Conservation (phyloP, 1,140 invertebrate genomes). For the Aculops lycopersici region DNA sequence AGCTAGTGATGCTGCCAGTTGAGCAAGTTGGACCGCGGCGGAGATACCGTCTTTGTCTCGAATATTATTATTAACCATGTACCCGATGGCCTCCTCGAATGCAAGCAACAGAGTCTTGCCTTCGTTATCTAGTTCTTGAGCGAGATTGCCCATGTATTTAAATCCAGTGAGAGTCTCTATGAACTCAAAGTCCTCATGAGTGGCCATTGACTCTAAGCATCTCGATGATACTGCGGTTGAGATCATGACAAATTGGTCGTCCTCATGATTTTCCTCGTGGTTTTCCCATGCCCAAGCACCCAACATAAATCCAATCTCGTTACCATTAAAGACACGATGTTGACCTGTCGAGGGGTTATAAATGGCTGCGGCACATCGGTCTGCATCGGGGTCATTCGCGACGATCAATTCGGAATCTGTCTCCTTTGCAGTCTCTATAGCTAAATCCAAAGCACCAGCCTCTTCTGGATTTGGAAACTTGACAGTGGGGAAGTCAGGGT, state of each 20-base stretch:
- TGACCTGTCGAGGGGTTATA: slow-evolving; percentile 16
- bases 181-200: slow-evolving; percentile 46
- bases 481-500: slow-evolving; percentile 89
- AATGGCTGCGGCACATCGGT: slow-evolving; percentile 70
- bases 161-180: slow-evolving; percentile 90
- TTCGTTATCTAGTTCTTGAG: slow-evolving; percentile 28
- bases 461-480: slow-evolving; percentile 95
- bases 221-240: slow-evolving; percentile 89
- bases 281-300: slow-evolving; percentile 61
- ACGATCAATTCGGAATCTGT: slow-evolving; percentile 38
- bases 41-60: slow-evolving; percentile 84
- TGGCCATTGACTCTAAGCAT: slow-evolving; percentile 51
- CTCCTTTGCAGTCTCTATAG: slow-evolving; percentile 44
- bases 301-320: slow-evolving; percentile 73
- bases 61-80: slow-evolving; percentile 56
- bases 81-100: slow-evolving; percentile 58
- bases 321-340: slow-evolving; percentile 79
- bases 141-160: slow-evolving; percentile 93
- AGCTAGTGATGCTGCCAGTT: slow-evolving; percentile 39
- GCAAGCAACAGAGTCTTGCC: slow-evolving; percentile 44
- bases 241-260: slow-evolving; percentile 30
- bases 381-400: slow-evolving; percentile 95
- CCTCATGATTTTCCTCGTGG: not conserved
- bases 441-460: slow-evolving; percentile 49
- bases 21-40: slow-evolving; percentile 39